These are phyloP conservation scores for Vireo griseus DNA, from an alignment of 2,797 vertebrate genomes.

Conservation along the genomic window DNA sequence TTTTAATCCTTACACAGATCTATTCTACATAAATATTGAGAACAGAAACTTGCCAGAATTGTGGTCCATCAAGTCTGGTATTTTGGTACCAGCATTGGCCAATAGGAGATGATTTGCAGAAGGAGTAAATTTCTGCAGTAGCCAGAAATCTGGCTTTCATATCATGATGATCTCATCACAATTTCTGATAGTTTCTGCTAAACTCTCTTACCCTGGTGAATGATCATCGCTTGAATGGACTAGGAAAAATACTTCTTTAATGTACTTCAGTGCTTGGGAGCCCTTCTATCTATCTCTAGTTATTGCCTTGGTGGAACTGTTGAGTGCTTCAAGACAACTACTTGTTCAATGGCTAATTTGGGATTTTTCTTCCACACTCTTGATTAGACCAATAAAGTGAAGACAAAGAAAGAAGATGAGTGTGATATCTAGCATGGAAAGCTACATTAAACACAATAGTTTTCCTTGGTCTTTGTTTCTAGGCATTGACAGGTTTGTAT, in stretches of 20 bases:
- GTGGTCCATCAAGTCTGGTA: neutral
- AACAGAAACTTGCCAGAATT: neutral
- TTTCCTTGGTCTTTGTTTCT: neutral
- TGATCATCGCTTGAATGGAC: neutral
- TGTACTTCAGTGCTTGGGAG: neutral
- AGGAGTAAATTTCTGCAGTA: neutral
- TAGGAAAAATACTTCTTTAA: neutral
- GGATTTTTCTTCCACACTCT: neutral
- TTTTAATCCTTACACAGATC: neutral
- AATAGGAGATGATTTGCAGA: neutral
- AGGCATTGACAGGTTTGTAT: neutral
- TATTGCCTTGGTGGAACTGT: neutral
- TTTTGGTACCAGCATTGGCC: neutral
- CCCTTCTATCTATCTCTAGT: neutral
- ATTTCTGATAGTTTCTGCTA: neutral
- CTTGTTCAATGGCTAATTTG: neutral
- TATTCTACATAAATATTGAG: neutral
- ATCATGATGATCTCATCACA: neutral
- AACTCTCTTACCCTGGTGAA: neutral
- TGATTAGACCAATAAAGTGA: neutral
- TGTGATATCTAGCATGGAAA: neutral
- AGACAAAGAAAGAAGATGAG: neutral
- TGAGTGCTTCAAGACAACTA: neutral
- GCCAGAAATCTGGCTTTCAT: neutral
- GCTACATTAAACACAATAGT: neutral